Evolutionary conservation across 1,140 invertebrate species (phyloP).

Genomic region (Drosophila kikkawai): DNA sequence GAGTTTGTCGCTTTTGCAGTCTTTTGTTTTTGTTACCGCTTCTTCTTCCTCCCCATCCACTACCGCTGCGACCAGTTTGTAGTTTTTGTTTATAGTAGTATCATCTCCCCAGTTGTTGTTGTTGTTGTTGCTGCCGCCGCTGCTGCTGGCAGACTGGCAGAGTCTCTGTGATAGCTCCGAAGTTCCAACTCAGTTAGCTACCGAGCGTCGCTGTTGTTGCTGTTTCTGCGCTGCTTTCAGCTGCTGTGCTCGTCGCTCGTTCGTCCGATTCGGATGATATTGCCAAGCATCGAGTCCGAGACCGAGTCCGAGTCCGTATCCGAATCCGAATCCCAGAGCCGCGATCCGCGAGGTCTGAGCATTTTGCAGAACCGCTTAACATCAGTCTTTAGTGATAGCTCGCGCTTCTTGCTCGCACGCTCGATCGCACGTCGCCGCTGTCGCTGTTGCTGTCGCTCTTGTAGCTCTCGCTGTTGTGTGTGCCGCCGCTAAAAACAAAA

Average conservation of each 20-base stretch:
- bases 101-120: slow-evolving; percentile 48
- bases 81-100: slow-evolving; percentile 79
- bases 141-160: slow-evolving; percentile 29
- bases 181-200: slow-evolving; percentile 40
- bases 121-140: slow-evolving; percentile 26
- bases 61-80: slow-evolving; percentile 67
- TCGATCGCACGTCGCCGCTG: slow-evolving; percentile 75
- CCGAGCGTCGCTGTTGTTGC: slow-evolving; percentile 36
- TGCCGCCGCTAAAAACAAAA: slow-evolving; percentile 29
- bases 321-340: neutral
- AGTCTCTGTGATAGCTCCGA: slow-evolving; percentile 43
- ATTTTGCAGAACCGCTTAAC: slow-evolving; percentile 84
- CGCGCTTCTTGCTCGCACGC: slow-evolving; percentile 84
- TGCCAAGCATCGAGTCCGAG: slow-evolving; percentile 54
- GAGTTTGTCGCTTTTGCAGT: slow-evolving; percentile 59
- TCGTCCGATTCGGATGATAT: slow-evolving; percentile 59
- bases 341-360: slow-evolving; percentile 53
- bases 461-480: slow-evolving; percentile 23
- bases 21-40: slow-evolving; percentile 66
- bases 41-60: slow-evolving; percentile 6
- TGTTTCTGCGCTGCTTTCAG: slow-evolving; percentile 30
- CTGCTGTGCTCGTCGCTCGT: slow-evolving; percentile 49
- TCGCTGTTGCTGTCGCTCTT: slow-evolving; percentile 39
- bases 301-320: neutral
- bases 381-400: slow-evolving; percentile 85